A percentile compares a stretch with the other conserved stretches of the same genome.
These are phyloP conservation scores for Urocitellus parryii DNA, from an alignment of 2,113 vertebrate genomes.

Conservation along the genomic window DNA sequence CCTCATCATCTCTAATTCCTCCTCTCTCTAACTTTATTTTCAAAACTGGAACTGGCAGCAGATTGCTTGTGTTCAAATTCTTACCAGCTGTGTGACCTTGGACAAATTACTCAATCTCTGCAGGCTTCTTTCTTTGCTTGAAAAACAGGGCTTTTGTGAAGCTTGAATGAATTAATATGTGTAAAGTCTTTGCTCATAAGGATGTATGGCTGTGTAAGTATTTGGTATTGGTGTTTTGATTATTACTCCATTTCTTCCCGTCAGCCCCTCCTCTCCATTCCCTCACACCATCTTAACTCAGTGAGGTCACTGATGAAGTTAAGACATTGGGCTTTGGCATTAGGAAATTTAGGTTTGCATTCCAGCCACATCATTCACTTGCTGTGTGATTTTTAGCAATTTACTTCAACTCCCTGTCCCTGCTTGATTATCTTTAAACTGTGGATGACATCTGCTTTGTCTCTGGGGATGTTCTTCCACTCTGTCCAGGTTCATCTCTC, in stretches of 20 bases:
- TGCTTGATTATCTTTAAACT: not conserved
- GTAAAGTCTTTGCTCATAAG: not conserved
- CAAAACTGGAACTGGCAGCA: not conserved
- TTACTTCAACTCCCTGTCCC: not conserved
- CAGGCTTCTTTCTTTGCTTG: not conserved
- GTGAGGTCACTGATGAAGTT: not conserved
- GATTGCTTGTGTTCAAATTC: not conserved
- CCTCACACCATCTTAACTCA: not conserved
- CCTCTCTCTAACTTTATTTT: constrained; percentile 23
- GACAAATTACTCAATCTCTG: not conserved
- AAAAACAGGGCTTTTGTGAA: not conserved
- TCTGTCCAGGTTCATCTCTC: not conserved
- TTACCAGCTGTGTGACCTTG: not conserved
- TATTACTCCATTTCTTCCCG: not conserved
- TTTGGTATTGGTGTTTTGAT: not conserved
- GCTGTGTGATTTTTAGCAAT: not conserved
- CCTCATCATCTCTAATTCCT: not conserved
- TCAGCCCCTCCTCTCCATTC: not conserved
- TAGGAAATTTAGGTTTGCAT: not conserved
- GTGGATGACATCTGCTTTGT: not conserved
- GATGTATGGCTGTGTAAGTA: not conserved
- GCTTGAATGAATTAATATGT: not conserved
- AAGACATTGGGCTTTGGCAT: not conserved
- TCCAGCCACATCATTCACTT: not conserved
- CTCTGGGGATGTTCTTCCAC: not conserved